Evolutionary conservation across 2,113 vertebrate species (phyloP), one percentile per base, ranked within the genome.

Genomic region (Vimba vimba): DNA sequence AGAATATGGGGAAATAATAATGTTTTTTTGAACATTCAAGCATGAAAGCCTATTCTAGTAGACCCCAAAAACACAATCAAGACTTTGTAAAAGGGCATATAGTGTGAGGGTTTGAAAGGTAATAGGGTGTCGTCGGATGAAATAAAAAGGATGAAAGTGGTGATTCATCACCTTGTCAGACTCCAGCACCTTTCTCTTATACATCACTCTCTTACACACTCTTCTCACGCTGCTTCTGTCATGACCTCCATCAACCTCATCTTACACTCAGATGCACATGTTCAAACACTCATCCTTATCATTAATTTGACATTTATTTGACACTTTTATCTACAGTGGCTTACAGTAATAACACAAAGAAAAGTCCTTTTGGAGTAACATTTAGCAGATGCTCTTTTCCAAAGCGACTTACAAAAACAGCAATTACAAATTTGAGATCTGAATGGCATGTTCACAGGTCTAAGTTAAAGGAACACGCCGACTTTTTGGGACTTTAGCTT

Each of bases 161-260:
- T 88, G 80, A 86, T 88, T 88, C 71, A 88, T 88, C 87, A 83
- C 81, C 84, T 83, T 83, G 84, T 86, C 84, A 69, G 50, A 64
- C 36, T 82, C 36, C 33, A 62, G 81, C 62, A 85, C 47, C 79
- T 77, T 39, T 7, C 23, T 69, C 79, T 82, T 82, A 36, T 75
- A 45, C 43, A 66, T 12, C 39, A 11, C 52, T 79, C 75, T 55
- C 77, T 79, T 45, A 43, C 73, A 76, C 74, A 27, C 68, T 39
- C n/a, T 23, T 43, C 68, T 71, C 19, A 71, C 19, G 33, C 68
- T 6, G 13, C n/a, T 13, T 33, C 75, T 77, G 75, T 77, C 75
- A 33, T 0, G 75, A 77, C 75, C 75, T 77, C 50, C 75, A 77
- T 77, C 50, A 30, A 21, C 50, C 19, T 52, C 55, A 10, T 77